Percentiles rank a stretch among this genome's conserved stretches.
These are phyloP conservation scores for Cerastis leucographa DNA, from an alignment of 2,888 invertebrate species.

Conservation along the genomic window DNA sequence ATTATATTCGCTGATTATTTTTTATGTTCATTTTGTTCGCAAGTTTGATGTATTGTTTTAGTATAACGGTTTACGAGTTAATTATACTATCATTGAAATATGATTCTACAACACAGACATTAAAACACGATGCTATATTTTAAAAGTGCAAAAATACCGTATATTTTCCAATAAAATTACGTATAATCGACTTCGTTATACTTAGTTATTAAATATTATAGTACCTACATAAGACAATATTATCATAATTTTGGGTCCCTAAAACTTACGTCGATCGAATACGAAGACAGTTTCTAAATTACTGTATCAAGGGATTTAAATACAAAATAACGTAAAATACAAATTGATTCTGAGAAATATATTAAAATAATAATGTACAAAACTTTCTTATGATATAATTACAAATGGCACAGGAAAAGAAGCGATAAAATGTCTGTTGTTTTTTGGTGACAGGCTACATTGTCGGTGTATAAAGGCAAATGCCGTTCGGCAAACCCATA, in stretches of 20 bases:
- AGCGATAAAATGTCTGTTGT: constrained; percentile 54
- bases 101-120: constrained; percentile 27
- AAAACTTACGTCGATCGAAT: constrained; percentile 56
- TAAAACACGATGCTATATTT: constrained; percentile 43
- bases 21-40: constrained; percentile 3
- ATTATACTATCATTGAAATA: constrained; percentile 28
- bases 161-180: constrained; percentile 51
- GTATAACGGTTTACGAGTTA: background rate
- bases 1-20: background rate
- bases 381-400: constrained; percentile 60
- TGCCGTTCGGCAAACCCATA: background rate
- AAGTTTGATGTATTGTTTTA: background rate
- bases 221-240: constrained; percentile 61
- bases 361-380: constrained; percentile 64
- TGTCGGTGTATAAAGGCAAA: background rate
- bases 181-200: constrained; percentile 51
- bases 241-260: constrained; percentile 67
- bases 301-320: constrained; percentile 49
- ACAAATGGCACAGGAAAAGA: constrained; percentile 77
- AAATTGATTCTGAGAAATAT: constrained; percentile 43
- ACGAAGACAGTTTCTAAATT: constrained; percentile 48
- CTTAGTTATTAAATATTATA: constrained; percentile 42
- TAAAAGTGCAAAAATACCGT: constrained; percentile 60
- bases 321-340: constrained; percentile 53
- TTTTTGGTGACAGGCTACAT: constrained; percentile 29